Evolutionary conservation across 2,888 invertebrate species (phyloP).

Genomic region (Apotomis turbidana): DNA sequence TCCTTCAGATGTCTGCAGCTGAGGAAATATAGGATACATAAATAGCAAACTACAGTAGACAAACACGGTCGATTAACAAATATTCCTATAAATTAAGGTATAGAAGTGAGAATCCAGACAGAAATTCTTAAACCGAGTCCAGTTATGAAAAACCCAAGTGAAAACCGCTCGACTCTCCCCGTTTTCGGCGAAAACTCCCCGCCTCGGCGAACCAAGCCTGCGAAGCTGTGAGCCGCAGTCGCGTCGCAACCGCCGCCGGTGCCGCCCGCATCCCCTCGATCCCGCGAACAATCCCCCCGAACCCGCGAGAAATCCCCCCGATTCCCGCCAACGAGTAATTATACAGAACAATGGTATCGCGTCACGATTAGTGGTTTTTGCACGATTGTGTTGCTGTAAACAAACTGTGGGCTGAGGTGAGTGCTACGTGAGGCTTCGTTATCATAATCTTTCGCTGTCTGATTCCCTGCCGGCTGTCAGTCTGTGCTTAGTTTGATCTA

Average conservation of each 20-base stretch:
- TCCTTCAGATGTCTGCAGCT: no score
- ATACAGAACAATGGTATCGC: conserved; percentile 70
- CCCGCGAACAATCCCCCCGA: conserved; percentile 15
- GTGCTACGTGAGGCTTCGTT: background rate
- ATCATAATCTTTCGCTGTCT: background rate
- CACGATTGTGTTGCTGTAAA: background rate
- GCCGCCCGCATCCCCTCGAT: conserved; percentile 17
- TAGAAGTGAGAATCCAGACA: no score
- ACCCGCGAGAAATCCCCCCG: conserved; percentile 48
- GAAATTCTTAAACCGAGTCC: no score
- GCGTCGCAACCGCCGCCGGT: conserved; percentile 40
- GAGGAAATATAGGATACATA: no score
- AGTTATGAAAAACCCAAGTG: background rate
- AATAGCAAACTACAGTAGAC: no score
- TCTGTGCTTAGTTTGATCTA: no score
- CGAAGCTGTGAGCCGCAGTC: conserved; percentile 27
- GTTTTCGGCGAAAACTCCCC: conserved; percentile 17
- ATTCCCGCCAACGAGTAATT: conserved; percentile 61
- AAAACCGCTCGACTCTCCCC: background rate
- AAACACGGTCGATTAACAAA: no score
- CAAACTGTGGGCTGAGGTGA: conserved; percentile 4
- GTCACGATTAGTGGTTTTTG: conserved; percentile 53
- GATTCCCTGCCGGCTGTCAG: background rate
- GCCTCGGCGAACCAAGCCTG: background rate
- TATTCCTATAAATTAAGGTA: no score